These are phyloP conservation scores for Mactromeris polynyma DNA, from an alignment of 2,888 invertebrate species.

Conservation along the genomic window DNA sequence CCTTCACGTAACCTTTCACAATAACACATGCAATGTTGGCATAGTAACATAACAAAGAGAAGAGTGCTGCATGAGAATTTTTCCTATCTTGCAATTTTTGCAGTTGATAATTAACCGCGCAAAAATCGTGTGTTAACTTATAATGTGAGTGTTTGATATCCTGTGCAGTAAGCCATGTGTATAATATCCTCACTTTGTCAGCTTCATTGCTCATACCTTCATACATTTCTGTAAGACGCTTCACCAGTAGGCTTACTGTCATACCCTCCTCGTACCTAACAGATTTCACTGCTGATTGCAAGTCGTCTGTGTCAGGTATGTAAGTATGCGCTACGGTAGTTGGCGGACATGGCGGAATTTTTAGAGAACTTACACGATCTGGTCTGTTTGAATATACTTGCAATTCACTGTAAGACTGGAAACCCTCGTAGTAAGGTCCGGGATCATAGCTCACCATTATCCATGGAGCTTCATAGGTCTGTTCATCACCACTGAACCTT, in stretches of 20 bases:
- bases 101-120: conserved; percentile 36
- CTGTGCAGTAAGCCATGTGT: conserved; percentile 45
- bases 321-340: background rate
- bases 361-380: background rate
- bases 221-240: background rate
- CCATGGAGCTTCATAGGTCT: background rate
- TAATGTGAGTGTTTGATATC: conserved; percentile 17
- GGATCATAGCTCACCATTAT: conserved; percentile 47
- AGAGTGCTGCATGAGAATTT: conserved; percentile 56
- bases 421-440: background rate
- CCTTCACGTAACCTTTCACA: conserved; percentile 80
- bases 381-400: conserved; percentile 32
- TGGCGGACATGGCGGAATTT: background rate
- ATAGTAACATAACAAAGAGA: conserved; percentile 53
- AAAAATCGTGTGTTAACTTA: conserved; percentile 33
- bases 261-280: background rate
- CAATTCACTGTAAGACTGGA: background rate
- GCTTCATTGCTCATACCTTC: background rate
- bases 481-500: background rate
- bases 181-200: conserved; percentile 43
- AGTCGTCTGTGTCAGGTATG: background rate
- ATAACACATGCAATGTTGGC: conserved; percentile 78
- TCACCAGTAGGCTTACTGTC: conserved; percentile 20
- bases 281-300: background rate
- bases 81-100: conserved; percentile 28